A percentile compares a stretch with the other conserved stretches of the same genome.
phyloP scores from a whole-genome alignment of 2,888 invertebrate genomes.

The Microctonus hyperodae region DNA sequence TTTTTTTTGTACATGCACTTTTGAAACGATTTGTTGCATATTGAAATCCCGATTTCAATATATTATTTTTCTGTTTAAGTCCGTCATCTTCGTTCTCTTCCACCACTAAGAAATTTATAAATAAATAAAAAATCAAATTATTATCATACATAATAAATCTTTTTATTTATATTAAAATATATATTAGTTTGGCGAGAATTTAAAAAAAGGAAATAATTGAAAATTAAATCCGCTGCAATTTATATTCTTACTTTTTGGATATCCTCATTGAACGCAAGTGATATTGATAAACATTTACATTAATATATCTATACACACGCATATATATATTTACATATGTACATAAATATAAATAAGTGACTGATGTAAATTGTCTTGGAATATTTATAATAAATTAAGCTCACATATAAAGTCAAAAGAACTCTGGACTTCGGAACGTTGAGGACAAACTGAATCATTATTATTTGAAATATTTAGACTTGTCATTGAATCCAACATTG shows the following conservation, averaged over 20 bases:
- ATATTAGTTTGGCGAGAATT: too few species aligned
- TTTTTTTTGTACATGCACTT: constrained; percentile 72
- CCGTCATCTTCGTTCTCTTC: constrained; percentile 56
- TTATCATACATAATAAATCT: background rate
- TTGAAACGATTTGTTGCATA: constrained; percentile 64
- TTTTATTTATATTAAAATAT: too few species aligned
- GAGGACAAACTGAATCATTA: constrained; percentile 50
- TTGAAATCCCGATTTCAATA: constrained; percentile 54
- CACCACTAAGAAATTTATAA: too few species aligned
- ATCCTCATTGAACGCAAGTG: constrained; percentile 44
- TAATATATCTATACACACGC: constrained; percentile 5
- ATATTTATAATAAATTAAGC: constrained; percentile 43
- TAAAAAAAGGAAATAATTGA: background rate
- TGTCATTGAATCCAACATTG: constrained; percentile 47
- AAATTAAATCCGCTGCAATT: background rate
- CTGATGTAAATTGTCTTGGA: background rate
- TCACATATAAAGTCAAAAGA: constrained; percentile 70
- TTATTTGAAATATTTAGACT: constrained; percentile 45
- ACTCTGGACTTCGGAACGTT: constrained; percentile 65
- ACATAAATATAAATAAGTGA: background rate
- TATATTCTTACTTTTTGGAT: constrained; percentile 47
- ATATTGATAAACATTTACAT: constrained; percentile 31
- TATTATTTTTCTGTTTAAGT: constrained; percentile 50
- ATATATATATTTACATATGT: constrained; percentile 18
- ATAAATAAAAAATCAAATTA: too few species aligned